Percentiles rank a stretch among this genome's conserved stretches.
phyloP scores from a whole-genome alignment of 2,888 invertebrate genomes.

The Pollenia angustigena region DNA sequence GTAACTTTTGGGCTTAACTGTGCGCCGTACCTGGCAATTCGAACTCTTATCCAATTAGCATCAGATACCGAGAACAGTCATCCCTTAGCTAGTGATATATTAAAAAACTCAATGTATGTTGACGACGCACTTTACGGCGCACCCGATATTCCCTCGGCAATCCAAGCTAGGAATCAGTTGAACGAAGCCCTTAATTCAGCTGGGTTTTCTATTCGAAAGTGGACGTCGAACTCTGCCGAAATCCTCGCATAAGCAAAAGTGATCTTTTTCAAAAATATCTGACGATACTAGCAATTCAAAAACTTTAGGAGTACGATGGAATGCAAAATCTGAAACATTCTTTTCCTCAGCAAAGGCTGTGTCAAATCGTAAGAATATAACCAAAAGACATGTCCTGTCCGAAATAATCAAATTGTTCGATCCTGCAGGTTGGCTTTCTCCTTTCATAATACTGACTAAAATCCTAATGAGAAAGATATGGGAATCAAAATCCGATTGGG shows the following conservation, averaged over 20 bases:
- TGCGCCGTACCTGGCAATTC: not conserved
- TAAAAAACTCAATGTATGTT: slow-evolving; percentile 25
- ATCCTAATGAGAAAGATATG: no score
- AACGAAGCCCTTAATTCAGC: slow-evolving; percentile 11
- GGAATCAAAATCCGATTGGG: no score
- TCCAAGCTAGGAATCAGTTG: slow-evolving; percentile 3
- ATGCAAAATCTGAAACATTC: no score
- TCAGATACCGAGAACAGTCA: not conserved
- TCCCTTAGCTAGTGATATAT: not conserved
- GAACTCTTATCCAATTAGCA: not conserved
- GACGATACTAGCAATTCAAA: slow-evolving; percentile 13
- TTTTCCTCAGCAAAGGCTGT: no score
- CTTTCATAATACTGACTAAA: no score
- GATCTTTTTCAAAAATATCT: slow-evolving; percentile 20
- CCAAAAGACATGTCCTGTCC: no score
- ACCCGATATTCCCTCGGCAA: not conserved
- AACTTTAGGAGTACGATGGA: no score
- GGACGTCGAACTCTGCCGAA: slow-evolving; percentile 29
- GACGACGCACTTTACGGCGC: slow-evolving; percentile 25
- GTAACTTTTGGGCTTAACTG: not conserved
- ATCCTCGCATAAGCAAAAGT: not conserved
- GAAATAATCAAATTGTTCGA: no score
- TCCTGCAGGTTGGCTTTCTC: no score
- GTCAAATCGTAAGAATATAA: no score
- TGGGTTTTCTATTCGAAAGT: slow-evolving; percentile 22